These are phyloP conservation scores for Cheilosia grossa DNA, from an alignment of 2,888 invertebrate genomes.

Conservation along the genomic window DNA sequence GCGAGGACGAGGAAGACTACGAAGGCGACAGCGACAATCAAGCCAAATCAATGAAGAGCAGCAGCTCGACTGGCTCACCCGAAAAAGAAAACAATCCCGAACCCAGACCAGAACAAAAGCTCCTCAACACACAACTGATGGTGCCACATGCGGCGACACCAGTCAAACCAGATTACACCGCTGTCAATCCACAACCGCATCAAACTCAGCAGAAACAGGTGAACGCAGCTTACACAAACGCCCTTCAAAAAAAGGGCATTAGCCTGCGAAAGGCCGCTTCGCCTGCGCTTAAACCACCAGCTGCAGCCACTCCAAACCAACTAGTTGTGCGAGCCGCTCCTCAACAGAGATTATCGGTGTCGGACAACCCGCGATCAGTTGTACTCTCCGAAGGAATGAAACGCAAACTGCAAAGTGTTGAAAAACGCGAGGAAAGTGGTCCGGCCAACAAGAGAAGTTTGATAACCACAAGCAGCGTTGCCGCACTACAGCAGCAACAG, in stretches of 20 bases:
- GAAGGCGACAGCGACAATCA: conserved; percentile 79
- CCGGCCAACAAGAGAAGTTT: conserved; percentile 19
- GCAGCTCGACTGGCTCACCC: conserved; percentile 77
- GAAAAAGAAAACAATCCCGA: conserved; percentile 77
- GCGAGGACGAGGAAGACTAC: conserved; percentile 81
- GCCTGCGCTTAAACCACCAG: conserved; percentile 30
- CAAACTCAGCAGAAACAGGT: conserved; percentile 31
- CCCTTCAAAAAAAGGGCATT: conserved; percentile 80
- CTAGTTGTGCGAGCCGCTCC: conserved; percentile 9
- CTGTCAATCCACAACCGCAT: not conserved
- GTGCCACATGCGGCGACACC: conserved; percentile 19
- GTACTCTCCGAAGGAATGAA: conserved; percentile 30
- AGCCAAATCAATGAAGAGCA: conserved; percentile 77
- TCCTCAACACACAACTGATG: conserved; percentile 60
- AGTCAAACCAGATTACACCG: conserved; percentile 28
- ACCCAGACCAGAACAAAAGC: conserved; percentile 42
- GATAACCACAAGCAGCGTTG: not conserved
- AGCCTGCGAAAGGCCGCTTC: conserved; percentile 79
- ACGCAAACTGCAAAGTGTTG: conserved; percentile 42
- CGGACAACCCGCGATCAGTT: conserved; percentile 14
- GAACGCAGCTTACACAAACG: conserved; percentile 68
- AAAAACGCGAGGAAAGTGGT: conserved; percentile 30
- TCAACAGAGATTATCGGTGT: conserved; percentile 29
- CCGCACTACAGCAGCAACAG: not conserved
- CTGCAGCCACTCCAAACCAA: conserved; percentile 9